Percentiles rank a stretch among this genome's conserved stretches.
These are phyloP conservation scores for Epinephelus fuscoguttatus DNA, from an alignment of 2,113 vertebrate species.

Conservation along the genomic window DNA sequence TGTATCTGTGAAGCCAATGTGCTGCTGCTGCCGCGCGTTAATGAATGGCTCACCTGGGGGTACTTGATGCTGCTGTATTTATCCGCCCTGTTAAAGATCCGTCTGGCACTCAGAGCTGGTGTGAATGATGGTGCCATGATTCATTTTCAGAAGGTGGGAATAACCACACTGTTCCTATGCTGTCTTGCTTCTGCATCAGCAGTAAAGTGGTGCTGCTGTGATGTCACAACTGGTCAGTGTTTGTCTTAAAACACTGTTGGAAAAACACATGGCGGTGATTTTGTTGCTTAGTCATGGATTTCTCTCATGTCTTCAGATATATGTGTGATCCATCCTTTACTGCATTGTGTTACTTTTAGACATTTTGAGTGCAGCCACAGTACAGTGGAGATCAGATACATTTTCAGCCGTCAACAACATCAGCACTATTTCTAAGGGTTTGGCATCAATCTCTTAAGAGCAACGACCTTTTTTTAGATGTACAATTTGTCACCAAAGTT, in stretches of 20 bases:
- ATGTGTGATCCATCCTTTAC: neutral
- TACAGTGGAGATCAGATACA: neutral
- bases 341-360: neutral
- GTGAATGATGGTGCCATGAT: conserved; percentile 41
- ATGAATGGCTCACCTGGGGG: conserved; percentile 59
- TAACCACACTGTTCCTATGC: neutral
- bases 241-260: no score
- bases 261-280: neutral
- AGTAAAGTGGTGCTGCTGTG: neutral
- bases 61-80: conserved; percentile 50
- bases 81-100: conserved; percentile 34
- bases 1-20: conserved; percentile 41
- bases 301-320: neutral
- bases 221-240: neutral
- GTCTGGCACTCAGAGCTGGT: conserved; percentile 34
- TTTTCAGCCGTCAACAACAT: neutral
- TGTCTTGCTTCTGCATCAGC: neutral
- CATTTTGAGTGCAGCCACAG: neutral
- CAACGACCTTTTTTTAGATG: neutral
- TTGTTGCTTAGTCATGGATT: neutral
- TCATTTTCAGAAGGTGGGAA: conserved; percentile 38
- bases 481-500: neutral
- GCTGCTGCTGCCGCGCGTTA: conserved; percentile 35
- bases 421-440: neutral
- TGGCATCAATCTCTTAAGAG: neutral